Base-by-base conservation (phyloP, 2,888 invertebrate species). In the Tromatobia lineatoria region DNA sequence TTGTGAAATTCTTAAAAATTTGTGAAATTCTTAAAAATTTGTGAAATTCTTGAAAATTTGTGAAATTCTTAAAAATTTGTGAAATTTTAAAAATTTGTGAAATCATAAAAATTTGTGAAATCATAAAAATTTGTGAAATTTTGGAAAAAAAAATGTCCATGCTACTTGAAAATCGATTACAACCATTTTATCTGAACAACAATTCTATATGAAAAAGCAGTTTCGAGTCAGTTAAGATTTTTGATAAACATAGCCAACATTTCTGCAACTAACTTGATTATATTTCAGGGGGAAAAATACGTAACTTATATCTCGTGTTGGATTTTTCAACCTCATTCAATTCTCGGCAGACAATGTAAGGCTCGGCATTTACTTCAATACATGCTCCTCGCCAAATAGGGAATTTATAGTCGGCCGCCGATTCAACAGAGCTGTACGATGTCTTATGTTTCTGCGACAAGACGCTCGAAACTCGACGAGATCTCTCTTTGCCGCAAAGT, bases 371-470 rank as follows among this genome's bases (percentile, higher is more conserved):
- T 70, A 38, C 54, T 20, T 69, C 77, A 38, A 73, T 84, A 73
- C 64, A 78, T 52, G 59, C 75, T 74, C 70, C 47, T 61, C 54
- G n/a, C 84, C 84, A 81, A 84, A 84, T 84, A 84, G 61, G 84
- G 84, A 74, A 74, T 83, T 84, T 81, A 81, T 75, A 54, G 78
- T 74, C 74, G 59, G 11, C 20, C 34, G 50, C 57, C 73, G 74
- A 74, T 74, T 61, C 42, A n/a, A 61, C 61, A 8, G 34, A 38
- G 74, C 61, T 20, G 45, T n/a, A 29, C 34, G 34, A 18, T 34
- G 59, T 15, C 61, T 61, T 61, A 34, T 59, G 74, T 34, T 74
- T 34, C 42, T 61, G 18, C 15, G 18, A 47, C 73, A 42, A 20
- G 29, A 45, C 20, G 52, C 29, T 52, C 38, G 59, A n/a, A 38